These are phyloP conservation scores for Nyctereutes procyonoides DNA, from an alignment of 2,113 vertebrate species.

Conservation along the genomic window DNA sequence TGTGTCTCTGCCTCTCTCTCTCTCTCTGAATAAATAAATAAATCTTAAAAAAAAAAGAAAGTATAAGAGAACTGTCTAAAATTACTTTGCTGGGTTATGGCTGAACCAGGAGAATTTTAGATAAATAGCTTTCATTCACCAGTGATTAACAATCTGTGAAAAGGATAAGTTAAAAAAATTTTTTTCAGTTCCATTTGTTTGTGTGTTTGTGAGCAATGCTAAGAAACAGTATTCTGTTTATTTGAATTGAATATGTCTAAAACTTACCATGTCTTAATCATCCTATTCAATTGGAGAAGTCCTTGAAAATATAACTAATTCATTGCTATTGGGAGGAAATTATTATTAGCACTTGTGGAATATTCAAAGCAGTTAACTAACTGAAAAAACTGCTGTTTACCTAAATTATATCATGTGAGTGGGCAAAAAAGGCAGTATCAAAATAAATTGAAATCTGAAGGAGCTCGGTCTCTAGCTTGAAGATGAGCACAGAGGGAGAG, in stretches of 20 bases:
- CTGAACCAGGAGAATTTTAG: neutral
- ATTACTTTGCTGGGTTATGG: neutral
- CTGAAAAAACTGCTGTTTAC: slow-evolving; percentile 23
- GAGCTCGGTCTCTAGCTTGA: neutral
- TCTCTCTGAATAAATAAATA: no score
- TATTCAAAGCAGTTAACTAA: slow-evolving; percentile 35
- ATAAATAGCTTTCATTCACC: neutral
- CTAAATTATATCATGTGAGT: slow-evolving; percentile 8
- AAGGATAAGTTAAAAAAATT: neutral
- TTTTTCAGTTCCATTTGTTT: neutral
- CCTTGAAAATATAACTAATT: slow-evolving; percentile 56
- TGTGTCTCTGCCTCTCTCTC: no score
- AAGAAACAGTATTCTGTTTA: slow-evolving; percentile 38
- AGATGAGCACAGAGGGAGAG: neutral
- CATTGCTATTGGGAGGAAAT: slow-evolving; percentile 11
- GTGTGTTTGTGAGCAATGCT: slow-evolving; percentile 12
- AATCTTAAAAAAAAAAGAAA: neutral
- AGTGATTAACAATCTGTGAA: neutral
- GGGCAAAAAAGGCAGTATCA: neutral
- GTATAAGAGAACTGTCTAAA: slow-evolving; percentile 27
- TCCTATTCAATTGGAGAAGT: slow-evolving; percentile 19
- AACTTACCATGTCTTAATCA: neutral
- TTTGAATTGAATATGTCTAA: slow-evolving; percentile 23
- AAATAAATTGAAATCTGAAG: slow-evolving; percentile 39
- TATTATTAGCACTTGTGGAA: slow-evolving; percentile 31